phyloP scores from a whole-genome alignment of 1,140 invertebrate species.

The Chlorops oryzae region DNA sequence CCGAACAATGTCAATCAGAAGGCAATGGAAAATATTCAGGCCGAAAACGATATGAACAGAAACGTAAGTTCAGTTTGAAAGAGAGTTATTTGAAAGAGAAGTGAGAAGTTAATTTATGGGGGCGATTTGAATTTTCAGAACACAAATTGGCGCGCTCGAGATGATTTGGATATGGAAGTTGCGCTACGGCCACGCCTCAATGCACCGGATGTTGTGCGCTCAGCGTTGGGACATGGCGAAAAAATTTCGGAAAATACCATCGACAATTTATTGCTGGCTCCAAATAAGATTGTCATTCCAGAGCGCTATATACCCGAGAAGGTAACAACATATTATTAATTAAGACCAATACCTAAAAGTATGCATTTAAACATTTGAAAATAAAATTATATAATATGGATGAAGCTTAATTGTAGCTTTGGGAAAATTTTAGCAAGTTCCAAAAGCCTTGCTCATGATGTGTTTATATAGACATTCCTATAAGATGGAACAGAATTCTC shows the following conservation, averaged over 20 bases:
- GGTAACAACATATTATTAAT: too few species aligned
- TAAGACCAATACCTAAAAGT: too few species aligned
- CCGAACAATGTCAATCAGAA: slow-evolving; percentile 61
- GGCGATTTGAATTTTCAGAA: slow-evolving; percentile 42
- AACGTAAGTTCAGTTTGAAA: slow-evolving; percentile 49
- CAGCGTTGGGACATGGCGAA: slow-evolving; percentile 58
- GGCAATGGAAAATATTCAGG: slow-evolving; percentile 53
- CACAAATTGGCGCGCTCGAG: slow-evolving; percentile 59
- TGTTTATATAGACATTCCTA: too few species aligned
- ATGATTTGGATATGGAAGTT: slow-evolving; percentile 80
- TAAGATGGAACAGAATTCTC: too few species aligned
- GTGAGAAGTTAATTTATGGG: not conserved
- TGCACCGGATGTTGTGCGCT: slow-evolving; percentile 78
- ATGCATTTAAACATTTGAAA: not conserved
- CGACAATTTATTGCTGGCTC: slow-evolving; percentile 74
- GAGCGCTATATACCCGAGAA: slow-evolving; percentile 87
- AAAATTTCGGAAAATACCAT: slow-evolving; percentile 67
- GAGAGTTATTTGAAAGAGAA: not conserved
- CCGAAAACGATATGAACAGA: slow-evolving; percentile 52
- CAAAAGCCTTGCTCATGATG: too few species aligned
- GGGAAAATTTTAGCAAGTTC: too few species aligned
- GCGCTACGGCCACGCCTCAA: slow-evolving; percentile 63
- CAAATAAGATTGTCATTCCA: slow-evolving; percentile 85
- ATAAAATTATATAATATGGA: too few species aligned
- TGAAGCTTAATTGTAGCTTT: too few species aligned